Conservation (phyloP, 2,888 invertebrate species). For the Tenthredo amoena region DNA sequence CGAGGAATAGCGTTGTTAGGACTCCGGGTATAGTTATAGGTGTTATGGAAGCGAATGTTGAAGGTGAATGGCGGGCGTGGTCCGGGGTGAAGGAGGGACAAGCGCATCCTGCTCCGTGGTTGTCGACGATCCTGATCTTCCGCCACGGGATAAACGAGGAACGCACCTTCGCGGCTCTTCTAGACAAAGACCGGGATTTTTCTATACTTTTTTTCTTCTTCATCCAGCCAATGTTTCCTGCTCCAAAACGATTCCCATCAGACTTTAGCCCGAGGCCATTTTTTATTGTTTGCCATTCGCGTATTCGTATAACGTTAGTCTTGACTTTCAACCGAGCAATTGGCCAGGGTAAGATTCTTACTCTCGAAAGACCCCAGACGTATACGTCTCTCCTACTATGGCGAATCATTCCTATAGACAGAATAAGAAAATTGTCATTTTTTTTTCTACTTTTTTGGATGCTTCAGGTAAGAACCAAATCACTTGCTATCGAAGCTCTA, state of each 20-base stretch:
- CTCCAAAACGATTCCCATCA: constrained; percentile 19
- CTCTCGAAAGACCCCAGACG: not conserved
- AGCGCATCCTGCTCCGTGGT: constrained; percentile 71
- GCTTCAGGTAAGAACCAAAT: constrained; percentile 37
- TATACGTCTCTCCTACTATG: not conserved
- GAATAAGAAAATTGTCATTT: not conserved
- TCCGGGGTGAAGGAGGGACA: constrained; percentile 62
- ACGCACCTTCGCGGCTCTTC: constrained; percentile 27
- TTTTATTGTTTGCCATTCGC: constrained; percentile 24
- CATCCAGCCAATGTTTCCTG: constrained; percentile 38
- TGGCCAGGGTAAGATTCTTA: not conserved
- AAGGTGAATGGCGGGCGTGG: constrained; percentile 78
- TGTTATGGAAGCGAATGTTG: constrained; percentile 70
- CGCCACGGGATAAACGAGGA: constrained; percentile 46
- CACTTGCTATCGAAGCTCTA: not conserved
- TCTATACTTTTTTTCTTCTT: constrained; percentile 27
- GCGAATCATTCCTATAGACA: not conserved
- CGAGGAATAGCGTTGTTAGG: constrained; percentile 46
- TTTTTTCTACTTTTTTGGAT: constrained; percentile 11
- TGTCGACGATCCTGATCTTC: constrained; percentile 68
- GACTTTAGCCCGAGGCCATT: constrained; percentile 37
- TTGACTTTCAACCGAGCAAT: not conserved
- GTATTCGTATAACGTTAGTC: not conserved
- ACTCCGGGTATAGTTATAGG: constrained; percentile 45
- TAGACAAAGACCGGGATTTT: constrained; percentile 45